phyloP scores from a whole-genome alignment of 2,888 invertebrate species.

The Campoplex capitator region DNA sequence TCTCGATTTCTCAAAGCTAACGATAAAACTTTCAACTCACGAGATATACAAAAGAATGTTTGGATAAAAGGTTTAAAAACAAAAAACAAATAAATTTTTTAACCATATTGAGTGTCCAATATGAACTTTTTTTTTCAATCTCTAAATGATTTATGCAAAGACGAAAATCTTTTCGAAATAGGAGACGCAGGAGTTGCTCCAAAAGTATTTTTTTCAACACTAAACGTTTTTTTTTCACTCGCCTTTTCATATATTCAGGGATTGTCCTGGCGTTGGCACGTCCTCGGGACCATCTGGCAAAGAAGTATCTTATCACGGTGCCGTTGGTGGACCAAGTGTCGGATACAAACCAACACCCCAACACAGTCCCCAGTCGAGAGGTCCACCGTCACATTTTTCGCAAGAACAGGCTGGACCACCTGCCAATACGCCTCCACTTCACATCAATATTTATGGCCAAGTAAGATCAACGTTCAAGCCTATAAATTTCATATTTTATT shows the following conservation, averaged over 20 bases:
- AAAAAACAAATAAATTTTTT: not conserved
- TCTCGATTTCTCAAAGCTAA: slow-evolving; percentile 19
- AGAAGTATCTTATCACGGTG: slow-evolving; percentile 82
- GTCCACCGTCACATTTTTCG: slow-evolving; percentile 79
- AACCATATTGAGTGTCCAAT: too few species aligned
- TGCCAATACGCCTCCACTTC: slow-evolving; percentile 86
- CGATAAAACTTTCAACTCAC: not conserved
- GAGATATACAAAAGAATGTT: not conserved
- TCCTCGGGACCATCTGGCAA: slow-evolving; percentile 81
- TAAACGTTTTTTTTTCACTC: slow-evolving; percentile 20
- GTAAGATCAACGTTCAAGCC: slow-evolving; percentile 78
- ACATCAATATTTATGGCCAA: slow-evolving; percentile 86
- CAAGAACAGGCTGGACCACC: slow-evolving; percentile 80
- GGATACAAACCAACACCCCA: slow-evolving; percentile 81
- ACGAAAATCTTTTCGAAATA: slow-evolving; percentile 5
- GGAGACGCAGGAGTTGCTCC: not conserved
- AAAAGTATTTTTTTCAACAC: not conserved
- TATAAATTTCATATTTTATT: not conserved
- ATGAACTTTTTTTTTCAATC: not conserved
- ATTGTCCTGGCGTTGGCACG: slow-evolving; percentile 82
- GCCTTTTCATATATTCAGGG: slow-evolving; percentile 71
- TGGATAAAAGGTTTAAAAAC: not conserved
- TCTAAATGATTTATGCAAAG: not conserved
- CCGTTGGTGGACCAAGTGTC: slow-evolving; percentile 80
- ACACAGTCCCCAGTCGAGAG: slow-evolving; percentile 80